These are phyloP conservation scores for Drosophila serrata DNA, from an alignment of 1,140 invertebrate genomes.

Conservation along the genomic window DNA sequence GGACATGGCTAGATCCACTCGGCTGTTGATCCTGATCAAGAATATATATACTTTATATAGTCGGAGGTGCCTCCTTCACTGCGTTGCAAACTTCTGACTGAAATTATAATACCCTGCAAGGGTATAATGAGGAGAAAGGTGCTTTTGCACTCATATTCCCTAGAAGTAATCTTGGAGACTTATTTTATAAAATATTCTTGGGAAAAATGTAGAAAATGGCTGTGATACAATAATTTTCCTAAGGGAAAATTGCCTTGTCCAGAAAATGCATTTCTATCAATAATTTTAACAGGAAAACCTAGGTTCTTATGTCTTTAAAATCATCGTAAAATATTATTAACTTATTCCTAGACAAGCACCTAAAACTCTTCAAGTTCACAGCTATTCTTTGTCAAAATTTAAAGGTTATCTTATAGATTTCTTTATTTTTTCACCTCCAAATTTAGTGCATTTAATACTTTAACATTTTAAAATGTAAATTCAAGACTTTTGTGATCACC, in stretches of 20 bases:
- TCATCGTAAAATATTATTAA: not conserved
- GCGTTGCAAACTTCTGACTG: no score
- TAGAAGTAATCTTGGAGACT: not conserved
- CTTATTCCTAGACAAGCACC: not conserved
- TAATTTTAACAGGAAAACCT: not conserved
- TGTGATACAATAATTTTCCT: no score
- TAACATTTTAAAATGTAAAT: not conserved
- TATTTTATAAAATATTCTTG: not conserved
- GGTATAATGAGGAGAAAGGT: no score
- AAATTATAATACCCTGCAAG: no score
- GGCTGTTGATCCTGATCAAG: no score
- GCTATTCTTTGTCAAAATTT: not conserved
- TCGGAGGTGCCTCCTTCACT: no score
- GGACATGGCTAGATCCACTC: no score
- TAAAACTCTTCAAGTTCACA: not conserved
- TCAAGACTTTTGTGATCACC: slow-evolving; percentile 40
- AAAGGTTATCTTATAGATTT: not conserved
- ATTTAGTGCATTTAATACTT: no score
- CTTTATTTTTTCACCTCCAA: not conserved
- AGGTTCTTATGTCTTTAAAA: not conserved
- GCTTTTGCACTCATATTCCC: no score
- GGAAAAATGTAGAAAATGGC: no score
- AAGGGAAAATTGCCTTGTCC: not conserved
- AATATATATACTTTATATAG: no score
- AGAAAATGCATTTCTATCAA: not conserved